Base-by-base conservation (phyloP, 2,113 vertebrate species). In the Casuarius casuarius region DNA sequence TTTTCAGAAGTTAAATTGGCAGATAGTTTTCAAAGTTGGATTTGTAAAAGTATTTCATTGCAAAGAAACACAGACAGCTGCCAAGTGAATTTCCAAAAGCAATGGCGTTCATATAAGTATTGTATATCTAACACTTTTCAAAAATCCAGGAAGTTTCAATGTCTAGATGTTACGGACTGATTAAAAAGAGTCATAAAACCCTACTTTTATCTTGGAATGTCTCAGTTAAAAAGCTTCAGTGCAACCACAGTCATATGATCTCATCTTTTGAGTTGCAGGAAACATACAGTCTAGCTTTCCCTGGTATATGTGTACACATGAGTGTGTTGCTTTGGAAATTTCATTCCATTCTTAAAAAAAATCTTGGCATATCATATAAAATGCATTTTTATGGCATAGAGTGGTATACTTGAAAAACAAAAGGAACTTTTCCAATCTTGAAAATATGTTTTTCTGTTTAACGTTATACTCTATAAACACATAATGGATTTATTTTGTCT, bases 61-160 rank as follows among this genome's bases (percentile, higher is more conserved):
- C 20, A 75, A 56, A 66, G 51, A 61, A 18, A 44, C 13, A 78
- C 3, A 66, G 62, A 80, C 31, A 28, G 1, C 9, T 52, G 44
- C 33, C 28, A 48, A 74, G 2, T 49, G 17, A 74, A 56, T 68
- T 56, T 79, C 67, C 29, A 68, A 58, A 79, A n/a, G 19, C 10
- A 5, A 12, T 68, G 21, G 0, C 0, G 40, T 18, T 72, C 40
- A 5, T 8, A 9, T 2, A 76, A 44, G 17, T 44, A 12, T 46
- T 33, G 3, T 8, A 12, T 51, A 28, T 15, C 28, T 77, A 23
- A 35, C 8, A 33, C 5, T 70, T 75, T 33, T 44, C 23, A 65
- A 66, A 40, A 1, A 3, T 1, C 4, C 0, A 0, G 6, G 26
- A 35, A 65, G 17, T 44, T 84, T 84, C 63, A 10, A 61, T 54